Percentiles rank a stretch among this genome's conserved stretches.
These are phyloP conservation scores for Esperia sulphurella DNA, from an alignment of 2,888 invertebrate species.

Conservation along the genomic window DNA sequence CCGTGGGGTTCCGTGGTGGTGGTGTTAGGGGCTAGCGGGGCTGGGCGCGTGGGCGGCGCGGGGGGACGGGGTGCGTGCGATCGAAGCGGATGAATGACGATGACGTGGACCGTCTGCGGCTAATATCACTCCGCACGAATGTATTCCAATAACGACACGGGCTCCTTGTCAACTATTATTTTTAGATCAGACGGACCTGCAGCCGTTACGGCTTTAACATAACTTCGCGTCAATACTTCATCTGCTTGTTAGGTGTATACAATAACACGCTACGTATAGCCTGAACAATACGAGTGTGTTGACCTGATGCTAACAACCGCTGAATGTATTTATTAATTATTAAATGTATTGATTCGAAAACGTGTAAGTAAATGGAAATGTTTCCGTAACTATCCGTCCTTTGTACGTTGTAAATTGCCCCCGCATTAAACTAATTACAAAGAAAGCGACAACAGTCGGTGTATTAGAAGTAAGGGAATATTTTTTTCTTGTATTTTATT, in stretches of 20 bases:
- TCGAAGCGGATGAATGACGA: constrained; percentile 72
- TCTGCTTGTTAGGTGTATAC: not conserved
- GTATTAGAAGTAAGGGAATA: too few relatives aligned
- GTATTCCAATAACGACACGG: constrained; percentile 30
- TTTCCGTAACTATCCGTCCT: constrained; percentile 2
- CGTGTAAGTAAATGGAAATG: constrained; percentile 9
- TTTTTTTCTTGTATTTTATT: too few relatives aligned
- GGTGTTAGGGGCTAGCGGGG: constrained; percentile 25
- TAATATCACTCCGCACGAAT: constrained; percentile 46
- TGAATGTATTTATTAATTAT: constrained; percentile 13
- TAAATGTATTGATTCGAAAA: constrained; percentile 14
- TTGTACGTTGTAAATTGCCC: constrained; percentile 2
- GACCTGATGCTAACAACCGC: constrained; percentile 11
- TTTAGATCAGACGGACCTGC: constrained; percentile 46
- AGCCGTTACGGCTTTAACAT: constrained; percentile 13
- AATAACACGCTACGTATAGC: not conserved
- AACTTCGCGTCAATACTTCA: constrained; percentile 25
- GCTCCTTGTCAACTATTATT: constrained; percentile 54
- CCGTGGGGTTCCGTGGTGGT: constrained; percentile 16
- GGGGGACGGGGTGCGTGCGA: constrained; percentile 57
- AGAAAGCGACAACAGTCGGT: not conserved
- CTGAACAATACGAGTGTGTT: not conserved
- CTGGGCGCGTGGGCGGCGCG: constrained; percentile 29
- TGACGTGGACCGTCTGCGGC: constrained; percentile 62
- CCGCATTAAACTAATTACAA: not conserved